A percentile compares a stretch with the other conserved stretches of the same genome.
phyloP scores from a whole-genome alignment of 2,888 invertebrate genomes.

The Phymatocera aterrima region DNA sequence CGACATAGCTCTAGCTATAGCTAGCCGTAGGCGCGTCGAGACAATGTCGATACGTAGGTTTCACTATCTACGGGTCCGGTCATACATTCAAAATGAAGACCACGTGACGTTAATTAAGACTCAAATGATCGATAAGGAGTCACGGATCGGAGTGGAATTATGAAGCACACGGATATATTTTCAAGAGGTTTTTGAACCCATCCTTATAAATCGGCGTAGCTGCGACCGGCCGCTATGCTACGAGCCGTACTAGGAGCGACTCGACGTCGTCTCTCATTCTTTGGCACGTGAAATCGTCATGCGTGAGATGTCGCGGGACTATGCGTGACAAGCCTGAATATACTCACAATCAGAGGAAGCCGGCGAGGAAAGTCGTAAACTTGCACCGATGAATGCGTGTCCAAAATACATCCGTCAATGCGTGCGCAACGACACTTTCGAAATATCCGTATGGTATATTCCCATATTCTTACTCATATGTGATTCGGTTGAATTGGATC shows the following conservation, averaged over 20 bases:
- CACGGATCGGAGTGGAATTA: not conserved
- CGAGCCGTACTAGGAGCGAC: constrained; percentile 21
- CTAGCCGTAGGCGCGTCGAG: not conserved
- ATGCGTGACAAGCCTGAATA: constrained; percentile 24
- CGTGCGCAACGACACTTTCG: not conserved
- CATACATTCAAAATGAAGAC: not conserved
- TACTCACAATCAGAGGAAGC: constrained; percentile 20
- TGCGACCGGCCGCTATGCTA: not conserved
- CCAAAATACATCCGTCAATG: constrained; percentile 5
- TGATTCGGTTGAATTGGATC: not conserved
- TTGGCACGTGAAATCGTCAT: constrained; percentile 3
- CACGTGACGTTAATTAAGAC: constrained; percentile 15
- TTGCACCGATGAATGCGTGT: not conserved
- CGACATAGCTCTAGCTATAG: not conserved
- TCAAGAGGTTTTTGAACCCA: constrained; percentile 11
- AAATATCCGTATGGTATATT: not conserved
- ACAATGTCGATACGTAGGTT: not conserved
- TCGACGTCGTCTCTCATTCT: constrained; percentile 15
- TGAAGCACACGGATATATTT: not conserved
- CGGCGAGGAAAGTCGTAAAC: not conserved
- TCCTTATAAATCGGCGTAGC: constrained; percentile 20
- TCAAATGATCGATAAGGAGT: constrained; percentile 1
- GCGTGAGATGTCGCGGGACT: constrained; percentile 29
- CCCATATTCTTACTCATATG: not conserved
- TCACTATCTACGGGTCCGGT: not conserved